A percentile compares a stretch with the other conserved stretches of the same genome.
phyloP scores from a whole-genome alignment of 2,888 invertebrate species.

The Himalopsyche tibetana region DNA sequence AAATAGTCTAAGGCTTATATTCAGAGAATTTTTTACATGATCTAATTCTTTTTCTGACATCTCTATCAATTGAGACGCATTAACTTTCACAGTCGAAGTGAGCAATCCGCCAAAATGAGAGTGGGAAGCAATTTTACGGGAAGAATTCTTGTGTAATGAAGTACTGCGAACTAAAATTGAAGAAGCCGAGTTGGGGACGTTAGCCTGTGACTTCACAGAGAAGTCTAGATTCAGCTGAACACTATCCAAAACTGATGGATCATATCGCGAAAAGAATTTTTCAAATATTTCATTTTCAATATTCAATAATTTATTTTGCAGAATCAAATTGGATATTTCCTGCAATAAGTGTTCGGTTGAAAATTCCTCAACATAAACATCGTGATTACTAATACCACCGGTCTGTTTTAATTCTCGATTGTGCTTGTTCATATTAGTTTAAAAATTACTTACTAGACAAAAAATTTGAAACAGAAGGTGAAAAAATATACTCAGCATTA shows the following conservation, averaged over 20 bases:
- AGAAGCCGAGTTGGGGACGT: background rate
- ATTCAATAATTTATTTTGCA: constrained; percentile 56
- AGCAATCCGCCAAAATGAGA: constrained; percentile 48
- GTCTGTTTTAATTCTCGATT: constrained; percentile 33
- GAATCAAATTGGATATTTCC: constrained; percentile 46
- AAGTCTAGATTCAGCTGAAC: constrained; percentile 53
- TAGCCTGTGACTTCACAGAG: background rate
- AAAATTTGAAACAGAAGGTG: background rate
- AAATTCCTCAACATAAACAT: constrained; percentile 57
- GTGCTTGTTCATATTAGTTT: background rate
- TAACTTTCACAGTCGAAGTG: constrained; percentile 33
- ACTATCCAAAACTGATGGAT: constrained; percentile 51
- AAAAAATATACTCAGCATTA: background rate
- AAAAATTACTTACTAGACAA: background rate
- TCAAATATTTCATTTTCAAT: constrained; percentile 58
- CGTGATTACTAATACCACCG: background rate
- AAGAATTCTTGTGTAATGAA: constrained; percentile 19
- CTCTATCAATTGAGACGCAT: constrained; percentile 48
- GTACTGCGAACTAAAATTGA: background rate
- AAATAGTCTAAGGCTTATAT: background rate
- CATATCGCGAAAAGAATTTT: constrained; percentile 50
- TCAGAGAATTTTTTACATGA: constrained; percentile 43
- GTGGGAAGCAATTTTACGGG: constrained; percentile 48
- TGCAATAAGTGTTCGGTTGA: constrained; percentile 50
- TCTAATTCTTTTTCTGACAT: constrained; percentile 56